Evolutionary conservation across 2,797 vertebrate genomes (phyloP), one percentile per base, ranked within the genome.

Genomic region (Betta splendens): DNA sequence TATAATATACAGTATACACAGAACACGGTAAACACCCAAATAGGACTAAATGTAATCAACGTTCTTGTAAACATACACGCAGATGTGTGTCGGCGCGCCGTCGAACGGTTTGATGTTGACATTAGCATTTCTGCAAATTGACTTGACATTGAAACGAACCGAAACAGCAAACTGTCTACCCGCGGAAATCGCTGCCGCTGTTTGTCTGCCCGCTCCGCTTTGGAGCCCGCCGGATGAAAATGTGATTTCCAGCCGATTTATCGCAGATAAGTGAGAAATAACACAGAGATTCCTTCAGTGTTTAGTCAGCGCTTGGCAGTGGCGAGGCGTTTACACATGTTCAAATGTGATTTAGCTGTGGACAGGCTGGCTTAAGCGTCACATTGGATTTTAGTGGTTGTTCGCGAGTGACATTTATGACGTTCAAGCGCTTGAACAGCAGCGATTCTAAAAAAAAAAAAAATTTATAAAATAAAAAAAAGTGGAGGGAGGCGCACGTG

Each of bases 21-120:
- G 67, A 59, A 45, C 68, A 52, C 60, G 12, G 73, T 78, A 73
- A 78, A 81, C 72, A 85, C 69, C 60, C 68, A 75, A 72, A 84
- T 22, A 71, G 39, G 62, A 52, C 44, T 52, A 48, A 78, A 78
- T 75, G 67, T 63, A 79, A 85, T 81, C 72, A 69, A 53, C 77
- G 72, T 76, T 75, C 62, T 78, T 65, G 22, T 61, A 79, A 68
- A 80, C 82, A 67, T 42, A 45, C 63, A 47, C 72, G 65, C 81
- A 87, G 74, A 86, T 80, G 82, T 77, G 80, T 50, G 59, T 63
- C 69, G 17, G 40, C 57, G 63, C 58, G 23, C 38, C 47, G 57
- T 36, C 81, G 56, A 49, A 60, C 60, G 60, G 70, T 79, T 76
- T 66, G 46, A 64, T 64, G 79, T 55, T 77, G 69, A 64, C 61